A percentile compares a stretch with the other conserved stretches of the same genome.
These are phyloP conservation scores for Umimayanthus kanabou DNA, from an alignment of 92 coral and sea anemone species.

Conservation along the genomic window DNA sequence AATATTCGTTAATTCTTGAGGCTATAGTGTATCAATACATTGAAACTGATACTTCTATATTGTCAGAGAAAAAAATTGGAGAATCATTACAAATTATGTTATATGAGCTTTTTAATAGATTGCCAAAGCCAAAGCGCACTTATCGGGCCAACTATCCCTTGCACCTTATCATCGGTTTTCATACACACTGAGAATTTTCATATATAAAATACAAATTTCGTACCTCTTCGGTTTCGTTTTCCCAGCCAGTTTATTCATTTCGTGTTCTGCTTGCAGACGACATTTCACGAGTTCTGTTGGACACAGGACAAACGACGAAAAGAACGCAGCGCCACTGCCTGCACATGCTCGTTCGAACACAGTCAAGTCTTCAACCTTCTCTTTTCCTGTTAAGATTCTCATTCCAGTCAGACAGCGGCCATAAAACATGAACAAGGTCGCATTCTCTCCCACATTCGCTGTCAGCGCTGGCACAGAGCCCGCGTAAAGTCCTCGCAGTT, in stretches of 20 bases:
- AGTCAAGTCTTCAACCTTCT: slow-evolving; percentile 78
- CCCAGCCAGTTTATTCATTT: slow-evolving; percentile 73
- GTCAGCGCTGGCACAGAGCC: slow-evolving; percentile 59
- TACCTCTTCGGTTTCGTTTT: slow-evolving; percentile 75
- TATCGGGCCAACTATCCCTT: too few relatives aligned
- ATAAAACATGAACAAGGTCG: slow-evolving; percentile 52
- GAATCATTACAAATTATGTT: too few relatives aligned
- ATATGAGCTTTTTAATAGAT: neutral
- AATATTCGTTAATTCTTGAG: too few relatives aligned
- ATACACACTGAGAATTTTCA: neutral
- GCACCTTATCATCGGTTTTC: neutral
- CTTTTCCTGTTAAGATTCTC: slow-evolving; percentile 63
- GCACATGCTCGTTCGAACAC: slow-evolving; percentile 89
- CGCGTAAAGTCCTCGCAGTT: slow-evolving; percentile 58
- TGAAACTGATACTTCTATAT: too few relatives aligned
- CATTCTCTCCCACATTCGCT: slow-evolving; percentile 57
- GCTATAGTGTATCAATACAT: neutral
- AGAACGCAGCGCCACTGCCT: slow-evolving; percentile 95
- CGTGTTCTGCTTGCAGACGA: slow-evolving; percentile 94
- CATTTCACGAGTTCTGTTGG: slow-evolving; percentile 96
- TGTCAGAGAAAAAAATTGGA: neutral
- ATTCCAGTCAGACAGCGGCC: slow-evolving; percentile 79
- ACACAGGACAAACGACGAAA: slow-evolving; percentile 92
- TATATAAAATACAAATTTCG: neutral
- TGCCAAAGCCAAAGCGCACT: neutral